Conservation (phyloP, 2,888 invertebrate species). For the Calameuta filiformis region DNA sequence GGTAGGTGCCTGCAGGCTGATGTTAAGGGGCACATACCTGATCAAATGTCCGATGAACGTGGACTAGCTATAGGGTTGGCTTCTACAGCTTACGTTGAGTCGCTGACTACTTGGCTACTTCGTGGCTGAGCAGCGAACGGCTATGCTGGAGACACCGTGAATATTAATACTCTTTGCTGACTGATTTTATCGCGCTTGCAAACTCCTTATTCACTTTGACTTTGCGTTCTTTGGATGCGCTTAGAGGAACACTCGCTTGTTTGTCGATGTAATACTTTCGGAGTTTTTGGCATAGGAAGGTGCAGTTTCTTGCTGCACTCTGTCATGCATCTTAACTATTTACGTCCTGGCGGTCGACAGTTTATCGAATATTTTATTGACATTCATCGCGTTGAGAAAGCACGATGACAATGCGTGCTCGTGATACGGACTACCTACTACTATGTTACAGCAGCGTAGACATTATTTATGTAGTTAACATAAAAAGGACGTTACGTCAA, state of each 20-base stretch:
- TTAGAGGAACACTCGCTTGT: slow-evolving; percentile 6
- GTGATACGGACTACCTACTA: background rate
- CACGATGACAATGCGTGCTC: background rate
- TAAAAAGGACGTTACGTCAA: background rate
- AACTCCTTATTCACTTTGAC: slow-evolving; percentile 9
- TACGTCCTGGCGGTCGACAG: background rate
- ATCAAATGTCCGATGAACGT: background rate
- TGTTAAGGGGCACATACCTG: background rate
- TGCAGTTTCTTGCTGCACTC: background rate
- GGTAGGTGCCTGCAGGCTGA: slow-evolving; percentile 1
- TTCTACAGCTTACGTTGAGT: background rate
- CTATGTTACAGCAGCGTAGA: background rate
- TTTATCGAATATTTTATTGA: background rate
- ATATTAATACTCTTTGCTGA: slow-evolving; percentile 58
- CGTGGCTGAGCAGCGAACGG: background rate
- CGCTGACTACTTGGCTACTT: background rate
- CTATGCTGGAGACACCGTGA: slow-evolving; percentile 43
- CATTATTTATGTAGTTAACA: background rate
- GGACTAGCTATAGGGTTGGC: background rate
- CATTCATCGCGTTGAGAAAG: background rate
- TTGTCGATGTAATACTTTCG: background rate
- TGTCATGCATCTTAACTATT: background rate
- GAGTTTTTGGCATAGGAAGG: background rate
- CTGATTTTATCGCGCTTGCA: slow-evolving; percentile 54
- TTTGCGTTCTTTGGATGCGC: slow-evolving; percentile 8